phyloP scores from a whole-genome alignment of 2,113 vertebrate genomes.

The Sylvia atricapilla region DNA sequence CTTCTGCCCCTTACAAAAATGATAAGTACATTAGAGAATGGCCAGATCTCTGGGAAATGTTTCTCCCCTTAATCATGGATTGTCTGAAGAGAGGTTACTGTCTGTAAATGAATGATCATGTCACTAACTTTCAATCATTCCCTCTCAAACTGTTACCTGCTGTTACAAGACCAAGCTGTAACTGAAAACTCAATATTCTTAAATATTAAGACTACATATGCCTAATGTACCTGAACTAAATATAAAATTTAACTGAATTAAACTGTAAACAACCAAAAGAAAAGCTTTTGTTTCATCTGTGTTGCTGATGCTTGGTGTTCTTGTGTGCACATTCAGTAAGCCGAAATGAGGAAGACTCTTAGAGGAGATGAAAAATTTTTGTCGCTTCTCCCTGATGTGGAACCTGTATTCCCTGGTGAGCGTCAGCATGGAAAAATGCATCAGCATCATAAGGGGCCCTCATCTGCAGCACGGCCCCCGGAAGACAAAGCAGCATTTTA shows the following conservation, averaged over 20 bases:
- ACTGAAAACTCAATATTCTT: background rate
- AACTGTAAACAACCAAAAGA: background rate
- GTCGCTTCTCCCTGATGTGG: background rate
- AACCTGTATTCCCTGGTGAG: background rate
- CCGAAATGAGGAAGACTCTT: background rate
- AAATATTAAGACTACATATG: background rate
- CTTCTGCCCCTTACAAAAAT: background rate
- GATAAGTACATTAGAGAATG: background rate
- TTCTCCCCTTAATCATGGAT: background rate
- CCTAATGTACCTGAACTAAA: background rate
- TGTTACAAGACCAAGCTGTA: background rate
- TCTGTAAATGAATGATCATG: background rate
- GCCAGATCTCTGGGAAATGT: background rate
- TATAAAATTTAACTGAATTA: background rate
- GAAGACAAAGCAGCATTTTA: slow-evolving; percentile 55
- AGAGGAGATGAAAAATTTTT: background rate
- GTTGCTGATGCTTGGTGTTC: background rate
- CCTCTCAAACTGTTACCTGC: background rate
- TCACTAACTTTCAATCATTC: background rate
- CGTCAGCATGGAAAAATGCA: slow-evolving; percentile 9
- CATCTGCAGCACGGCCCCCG: background rate
- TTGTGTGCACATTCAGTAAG: background rate
- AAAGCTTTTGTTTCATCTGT: background rate
- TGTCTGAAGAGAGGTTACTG: background rate
- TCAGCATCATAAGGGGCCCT: background rate